These are phyloP conservation scores for Eupristina koningsbergeri DNA, from an alignment of 1,140 invertebrate species.

Conservation along the genomic window DNA sequence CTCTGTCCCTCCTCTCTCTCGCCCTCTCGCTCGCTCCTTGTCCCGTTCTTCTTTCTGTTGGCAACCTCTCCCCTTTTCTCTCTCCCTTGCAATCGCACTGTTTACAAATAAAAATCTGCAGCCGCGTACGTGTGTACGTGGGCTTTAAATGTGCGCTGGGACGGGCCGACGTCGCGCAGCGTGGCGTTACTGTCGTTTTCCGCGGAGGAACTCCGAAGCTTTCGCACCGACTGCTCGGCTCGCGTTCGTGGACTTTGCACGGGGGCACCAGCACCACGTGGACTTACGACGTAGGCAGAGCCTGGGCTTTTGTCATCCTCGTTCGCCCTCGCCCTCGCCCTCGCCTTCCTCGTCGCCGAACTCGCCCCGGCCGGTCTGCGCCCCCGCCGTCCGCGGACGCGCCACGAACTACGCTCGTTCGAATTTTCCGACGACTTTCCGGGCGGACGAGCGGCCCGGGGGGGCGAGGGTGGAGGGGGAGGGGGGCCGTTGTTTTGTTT, in stretches of 20 bases:
- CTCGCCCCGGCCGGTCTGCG: no score
- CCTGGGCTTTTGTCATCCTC: neutral
- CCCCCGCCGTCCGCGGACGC: conserved; percentile 28
- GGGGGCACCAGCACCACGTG: conserved; percentile 11
- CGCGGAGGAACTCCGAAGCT: conserved; percentile 49
- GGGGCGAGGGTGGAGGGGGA: no score
- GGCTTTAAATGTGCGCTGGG: neutral
- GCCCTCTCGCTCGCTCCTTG: neutral
- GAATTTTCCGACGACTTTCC: neutral
- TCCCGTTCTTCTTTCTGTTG: neutral
- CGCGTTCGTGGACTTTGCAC: neutral
- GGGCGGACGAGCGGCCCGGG: no score
- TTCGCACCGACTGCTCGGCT: neutral
- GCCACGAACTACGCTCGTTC: conserved; percentile 18
- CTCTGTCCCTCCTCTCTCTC: neutral
- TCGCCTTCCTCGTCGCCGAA: no score
- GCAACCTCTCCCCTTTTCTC: no score
- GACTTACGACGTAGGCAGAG: conserved; percentile 19
- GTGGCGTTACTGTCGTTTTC: neutral
- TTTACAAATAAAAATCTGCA: conserved; percentile 69
- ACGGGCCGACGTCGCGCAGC: neutral
- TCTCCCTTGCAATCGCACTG: conserved; percentile 11
- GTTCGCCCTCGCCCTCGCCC: neutral
- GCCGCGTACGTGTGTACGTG: neutral
- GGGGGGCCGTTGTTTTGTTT: no score